Base-by-base conservation (phyloP, 2,797 vertebrate species). In the Hydrophis major region DNA sequence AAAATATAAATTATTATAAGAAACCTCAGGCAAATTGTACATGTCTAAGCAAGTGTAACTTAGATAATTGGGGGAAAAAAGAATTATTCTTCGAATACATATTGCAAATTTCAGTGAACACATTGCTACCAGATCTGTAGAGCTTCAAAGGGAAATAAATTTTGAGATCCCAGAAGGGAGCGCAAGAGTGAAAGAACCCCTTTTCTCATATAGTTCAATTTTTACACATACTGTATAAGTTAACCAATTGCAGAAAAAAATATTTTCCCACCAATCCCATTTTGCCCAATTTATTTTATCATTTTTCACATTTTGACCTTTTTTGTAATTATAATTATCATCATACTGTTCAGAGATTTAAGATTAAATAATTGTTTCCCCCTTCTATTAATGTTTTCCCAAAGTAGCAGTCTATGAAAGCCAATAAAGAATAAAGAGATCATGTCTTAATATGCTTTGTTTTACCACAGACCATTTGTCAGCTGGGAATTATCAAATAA, bases 1-100 rank as follows among this genome's bases (percentile, higher is more conserved):
- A 90, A 96, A 97, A 96, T 95, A 60, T 91, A 96, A 96, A 97
- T 96, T 95, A 95, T 93, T 96, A 22, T 93, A 96, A 95, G 55
- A 47, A 94, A 92, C 93, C 69, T 96, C 94, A 95, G 87, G 88
- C 66, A 95, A 0, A 0, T 94, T 96, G 94, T 63, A 95, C 92
- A 94, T 88, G 74, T 95, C 89, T 96, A 92, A 94, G 69, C 25
- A 96, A 97, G 96, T 94, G 87, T 94, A 92, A 96, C 93, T 96
- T 96, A 94, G 86, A 91, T 95, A 89, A 96, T 89, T 96, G 87
- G 93, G 96, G 95, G 55, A 4, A 93, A 37, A 63, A 59, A 7
- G 55, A 95, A 94, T n/a, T 93, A 91, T 92, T 95, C 95, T 94
- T 93, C 93, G 42, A 90, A 89, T 37, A 90, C 66, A 25, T 37